Evolutionary conservation across 2,888 invertebrate genomes (phyloP), one percentile per base, ranked within the genome.

Genomic region (Lissonota sp.): DNA sequence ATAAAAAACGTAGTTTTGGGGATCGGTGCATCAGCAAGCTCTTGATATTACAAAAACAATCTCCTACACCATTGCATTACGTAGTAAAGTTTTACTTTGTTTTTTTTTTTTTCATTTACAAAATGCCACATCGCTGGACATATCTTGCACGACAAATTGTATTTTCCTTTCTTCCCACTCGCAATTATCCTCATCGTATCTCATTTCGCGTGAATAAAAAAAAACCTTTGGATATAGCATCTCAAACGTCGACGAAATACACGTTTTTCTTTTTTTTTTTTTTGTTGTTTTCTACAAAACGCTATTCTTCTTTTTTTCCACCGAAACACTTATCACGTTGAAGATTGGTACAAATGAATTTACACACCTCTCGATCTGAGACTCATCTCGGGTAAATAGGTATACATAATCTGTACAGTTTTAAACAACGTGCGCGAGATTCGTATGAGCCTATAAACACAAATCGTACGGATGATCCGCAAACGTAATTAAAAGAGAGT

Each of bases 201-300:
- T 77, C 39, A 64, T 51, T 64, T 73, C 53, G 66, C 53, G 70
- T 70, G 77, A 71, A 26, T 26, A 49, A 26, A 26, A 73, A 67
- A 74, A 79, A 79, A 69, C 74, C 81, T 81, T 81, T 81, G 81
- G 81, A 78, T 78, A 78, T 78, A 81, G 81, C 81, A 78, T 81
- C n/a, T n/a, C 58, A 81, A 74, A 78, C 77, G 73, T 77, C 57
- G 66, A 77, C 64, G 77, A 81, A 64, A 67, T 72, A 75, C 62
- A 70, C 53, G 60, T 26, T 46, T 26, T 64, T 57, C 40, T 71
- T 79, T 83, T 64, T 71, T 80, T 71, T 66, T 79, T 55, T 44
- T 60, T 66, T 42, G 8, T 72, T 58, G 16, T 67, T 58, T 74
- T 51, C 39, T 62, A 57, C 70, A 80, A 78, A 81, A 74, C 78